phyloP scores from a whole-genome alignment of 1,140 invertebrate genomes.

The Maconellicoccus hirsutus region DNA sequence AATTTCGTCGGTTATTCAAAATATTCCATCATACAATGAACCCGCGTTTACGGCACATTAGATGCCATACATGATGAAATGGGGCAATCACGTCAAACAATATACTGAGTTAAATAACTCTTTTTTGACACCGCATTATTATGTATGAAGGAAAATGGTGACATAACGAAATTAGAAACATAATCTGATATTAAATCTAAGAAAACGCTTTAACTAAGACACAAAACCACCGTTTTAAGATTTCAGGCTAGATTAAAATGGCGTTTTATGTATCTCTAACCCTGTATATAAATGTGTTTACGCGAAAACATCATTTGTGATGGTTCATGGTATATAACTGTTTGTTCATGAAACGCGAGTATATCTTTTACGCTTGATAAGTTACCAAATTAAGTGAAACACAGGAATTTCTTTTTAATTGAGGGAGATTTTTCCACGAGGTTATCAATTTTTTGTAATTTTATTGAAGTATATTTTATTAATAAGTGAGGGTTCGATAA shows the following conservation, averaged over 20 bases:
- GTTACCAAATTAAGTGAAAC: background rate
- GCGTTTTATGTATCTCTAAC: background rate
- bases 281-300: background rate
- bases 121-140: background rate
- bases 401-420: background rate
- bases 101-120: background rate
- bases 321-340: background rate
- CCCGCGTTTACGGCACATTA: too few species aligned
- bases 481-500: too few species aligned
- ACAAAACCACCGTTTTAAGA: background rate
- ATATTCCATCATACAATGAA: too few species aligned
- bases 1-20: too few species aligned
- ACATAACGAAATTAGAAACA: constrained; percentile 9
- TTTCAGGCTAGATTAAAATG: background rate
- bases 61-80: too few species aligned
- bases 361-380: background rate
- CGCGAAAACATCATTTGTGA: constrained; percentile 2
- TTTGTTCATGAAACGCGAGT: background rate
- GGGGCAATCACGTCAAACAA: too few species aligned
- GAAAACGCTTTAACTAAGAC: background rate
- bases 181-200: constrained; percentile 5
- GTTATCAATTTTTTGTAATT: too few species aligned
- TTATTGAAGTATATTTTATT: too few species aligned
- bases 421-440: background rate
- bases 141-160: background rate